A percentile compares a stretch with the other conserved stretches of the same genome.
Conservation (phyloP, 30 jellyfish, hydroid and myxozoan genomes). For the Sanderia malayensis region DNA sequence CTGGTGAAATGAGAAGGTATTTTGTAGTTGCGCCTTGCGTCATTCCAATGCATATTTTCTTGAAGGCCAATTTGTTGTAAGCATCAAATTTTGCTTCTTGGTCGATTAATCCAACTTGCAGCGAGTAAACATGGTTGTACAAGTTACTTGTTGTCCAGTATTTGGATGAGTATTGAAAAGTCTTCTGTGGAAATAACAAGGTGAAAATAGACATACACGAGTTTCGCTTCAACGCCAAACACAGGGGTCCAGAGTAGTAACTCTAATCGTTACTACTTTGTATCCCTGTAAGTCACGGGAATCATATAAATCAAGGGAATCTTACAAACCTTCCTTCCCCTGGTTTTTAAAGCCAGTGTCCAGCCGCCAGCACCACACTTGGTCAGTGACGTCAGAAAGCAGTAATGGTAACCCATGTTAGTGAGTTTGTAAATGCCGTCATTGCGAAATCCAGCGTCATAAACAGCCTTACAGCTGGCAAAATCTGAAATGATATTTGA, state of each 20-base stretch:
- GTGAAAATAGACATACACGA: too few relatives aligned
- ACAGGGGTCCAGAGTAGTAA: too few relatives aligned
- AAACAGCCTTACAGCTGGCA: conserved; percentile 26
- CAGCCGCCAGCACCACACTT: conserved; percentile 43
- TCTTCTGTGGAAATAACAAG: too few relatives aligned
- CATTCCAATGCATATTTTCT: conserved; percentile 13
- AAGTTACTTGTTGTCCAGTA: background rate
- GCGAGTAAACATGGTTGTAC: background rate
- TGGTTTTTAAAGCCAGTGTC: conserved; percentile 11
- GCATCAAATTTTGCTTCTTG: conserved; percentile 13
- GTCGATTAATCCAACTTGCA: background rate
- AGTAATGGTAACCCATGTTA: conserved; percentile 16
- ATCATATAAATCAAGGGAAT: too few relatives aligned
- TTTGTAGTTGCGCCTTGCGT: conserved; percentile 3
- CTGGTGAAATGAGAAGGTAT: background rate
- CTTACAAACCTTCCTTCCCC: background rate
- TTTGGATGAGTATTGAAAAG: too few relatives aligned
- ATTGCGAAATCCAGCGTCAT: conserved; percentile 14
- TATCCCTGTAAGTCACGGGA: too few relatives aligned
- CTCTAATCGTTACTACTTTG: too few relatives aligned
- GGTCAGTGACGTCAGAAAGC: conserved; percentile 5
- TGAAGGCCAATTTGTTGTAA: conserved; percentile 9
- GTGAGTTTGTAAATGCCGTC: conserved; percentile 21
- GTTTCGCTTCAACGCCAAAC: too few relatives aligned
- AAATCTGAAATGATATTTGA: background rate